These are phyloP conservation scores for Leucoraja ocellata DNA, from an alignment of 2,797 vertebrate species.

Conservation along the genomic window DNA sequence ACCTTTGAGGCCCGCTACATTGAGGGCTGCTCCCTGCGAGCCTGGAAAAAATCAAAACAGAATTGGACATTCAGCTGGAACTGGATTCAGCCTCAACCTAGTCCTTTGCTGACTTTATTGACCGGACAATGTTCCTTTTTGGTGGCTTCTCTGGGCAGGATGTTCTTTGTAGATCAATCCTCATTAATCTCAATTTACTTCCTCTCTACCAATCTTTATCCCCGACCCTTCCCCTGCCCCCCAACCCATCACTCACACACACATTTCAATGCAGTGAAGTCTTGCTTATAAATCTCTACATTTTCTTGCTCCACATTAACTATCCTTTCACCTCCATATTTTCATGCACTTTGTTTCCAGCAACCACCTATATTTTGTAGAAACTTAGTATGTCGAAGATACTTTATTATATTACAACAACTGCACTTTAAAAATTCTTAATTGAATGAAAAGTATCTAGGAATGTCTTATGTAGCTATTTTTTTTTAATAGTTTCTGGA, in stretches of 20 bases:
- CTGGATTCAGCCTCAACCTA: not conserved
- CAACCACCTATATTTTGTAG: not conserved
- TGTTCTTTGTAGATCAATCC: not conserved
- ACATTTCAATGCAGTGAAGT: not conserved
- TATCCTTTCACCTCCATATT: not conserved
- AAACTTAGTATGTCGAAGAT: not conserved
- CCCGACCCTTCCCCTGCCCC: too few species aligned
- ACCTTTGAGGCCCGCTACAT: constrained; percentile 70
- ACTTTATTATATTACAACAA: not conserved
- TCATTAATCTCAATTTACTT: not conserved
- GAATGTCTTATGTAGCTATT: not conserved
- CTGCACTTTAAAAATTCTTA: not conserved
- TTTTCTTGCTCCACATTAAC: not conserved
- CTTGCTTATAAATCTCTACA: not conserved
- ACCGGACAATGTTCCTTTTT: not conserved
- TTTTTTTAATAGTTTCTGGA: not conserved
- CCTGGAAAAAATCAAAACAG: constrained; percentile 53
- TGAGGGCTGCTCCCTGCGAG: constrained; percentile 60
- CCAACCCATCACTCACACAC: not conserved
- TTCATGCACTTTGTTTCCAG: not conserved
- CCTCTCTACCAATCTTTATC: too few species aligned
- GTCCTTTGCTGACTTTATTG: not conserved
- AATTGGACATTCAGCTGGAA: not conserved
- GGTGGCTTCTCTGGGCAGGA: not conserved
- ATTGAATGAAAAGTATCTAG: not conserved